Base-by-base conservation (phyloP, 2,888 invertebrate species). In the Falcaria lacertinaria region DNA sequence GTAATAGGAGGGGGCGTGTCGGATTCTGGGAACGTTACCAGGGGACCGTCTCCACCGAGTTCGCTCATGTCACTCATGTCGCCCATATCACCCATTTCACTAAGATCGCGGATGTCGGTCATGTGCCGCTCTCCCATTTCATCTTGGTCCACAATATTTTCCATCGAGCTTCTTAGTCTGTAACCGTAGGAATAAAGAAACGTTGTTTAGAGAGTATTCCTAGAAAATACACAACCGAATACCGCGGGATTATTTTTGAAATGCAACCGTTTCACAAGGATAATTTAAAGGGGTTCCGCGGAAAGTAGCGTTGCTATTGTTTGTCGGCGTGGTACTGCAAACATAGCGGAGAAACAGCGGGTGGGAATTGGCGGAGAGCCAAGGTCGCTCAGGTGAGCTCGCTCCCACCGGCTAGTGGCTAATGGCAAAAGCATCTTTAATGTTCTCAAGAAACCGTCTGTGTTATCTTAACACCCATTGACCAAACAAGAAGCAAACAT, bases 21-120 rank as follows among this genome's bases (percentile, higher is more conserved):
- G 2, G 93, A 92, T 74, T 95, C 95, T 13, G 95, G 96, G 80
- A 94, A 95, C 44, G 96, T 96, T 42, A 96, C 94, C 54, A 95
- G 75, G 0, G 95, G 95, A 52, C 94, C 93, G 36, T 90, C 89
- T 7, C 77, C 68, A 16, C 76, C 69, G 15, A 87, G 70, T 44
- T 89, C 89, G 41, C 77, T 75, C 76, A 89, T 85, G 58, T 90
- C 90, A 55, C 85, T 80, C 64, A 90, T 90, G 43, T 89, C 86
- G 42, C 87, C 83, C 42, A 88, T 85, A 47, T 88, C 87, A 42
- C 85, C 76, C 75, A 89, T 89, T 44, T 89, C 89, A 57, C 83
- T 77, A 37, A 88, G 75, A 57, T 90, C 90, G 32, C 87, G 78
- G 54, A 90, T 90, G 45, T 87, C 85, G 14, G 87, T 74, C 52